Evolutionary conservation across 2,113 vertebrate genomes (phyloP), one percentile per base, ranked within the genome.

Genomic region (Apaloderma vittatum): DNA sequence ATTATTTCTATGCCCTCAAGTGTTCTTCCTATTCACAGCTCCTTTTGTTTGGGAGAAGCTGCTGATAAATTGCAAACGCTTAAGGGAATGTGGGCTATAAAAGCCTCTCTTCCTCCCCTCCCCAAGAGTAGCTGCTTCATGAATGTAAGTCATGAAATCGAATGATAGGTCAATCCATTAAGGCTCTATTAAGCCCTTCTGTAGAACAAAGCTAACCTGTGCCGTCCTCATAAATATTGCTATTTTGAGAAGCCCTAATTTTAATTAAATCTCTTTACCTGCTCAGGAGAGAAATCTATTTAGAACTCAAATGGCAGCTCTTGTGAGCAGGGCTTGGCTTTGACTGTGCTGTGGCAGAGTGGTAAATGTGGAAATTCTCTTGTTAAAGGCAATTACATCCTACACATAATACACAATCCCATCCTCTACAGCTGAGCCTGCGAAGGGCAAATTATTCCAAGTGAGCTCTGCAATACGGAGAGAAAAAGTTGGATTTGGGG

Each of bases 221-320:
- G 98, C 98, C 97, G 94, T 98, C 98, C 99, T 99, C 99, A 99
- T 99, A 99, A 99, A 98, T 98, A 98, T 98, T 97, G 97, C 97
- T 98, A 98, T 98, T 99, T 99, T 99, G 98, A 99, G 98, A 98
- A 98, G 97, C 98, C 98, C 98, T 98, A 99, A 99, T 99, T 99
- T 99, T 99, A 99, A 99, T 99, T 99, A 99, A 99, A 99, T 99
- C 98, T 98, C 98, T 99, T 99, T 99, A 99, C 98, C 98, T 98
- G 98, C 98, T 98, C 96, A 98, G 98, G 97, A 91, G 97, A 98
- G 98, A 97, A 98, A 97, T 98, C 98, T 98, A 98, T 98, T 98
- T 98, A 98, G 97, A 98, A 98, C 97, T 99, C 98, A 98, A 98
- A 99, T 98, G 98, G 98, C 98, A 98, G 97, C 98, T 98, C 98